Base-by-base conservation (phyloP, 2,888 invertebrate species). In the Xylota segnis region DNA sequence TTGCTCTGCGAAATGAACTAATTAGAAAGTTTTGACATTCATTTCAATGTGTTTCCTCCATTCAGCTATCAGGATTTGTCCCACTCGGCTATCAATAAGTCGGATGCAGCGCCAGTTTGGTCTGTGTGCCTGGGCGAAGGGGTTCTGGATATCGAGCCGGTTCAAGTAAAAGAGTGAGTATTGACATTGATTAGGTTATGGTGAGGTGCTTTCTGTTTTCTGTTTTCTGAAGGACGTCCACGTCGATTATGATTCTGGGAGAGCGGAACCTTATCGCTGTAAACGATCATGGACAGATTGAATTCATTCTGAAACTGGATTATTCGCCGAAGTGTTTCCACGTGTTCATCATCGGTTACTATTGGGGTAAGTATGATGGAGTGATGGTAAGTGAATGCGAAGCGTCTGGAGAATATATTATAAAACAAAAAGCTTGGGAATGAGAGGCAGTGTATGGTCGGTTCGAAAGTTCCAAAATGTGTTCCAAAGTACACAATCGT, bases 261-360 rank as follows among this genome's bases (percentile, higher is more conserved):
- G 98, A 98, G 92, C 94, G 96, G 88, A 96, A 96, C 92, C 93
- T 98, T 14, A 97, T 95, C 89, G 96, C 96, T 90, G 93, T 97
- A 87, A 95, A 94, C 88, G 97, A 97, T 89, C 95, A 94, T 89
- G 98, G 98, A 7, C 94, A 95, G 70, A 92, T 98, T 88, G 95
- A 95, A 89, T 97, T 95, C 90, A 96, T 96, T 93, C 96, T 97
- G 89, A 96, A 96, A 90, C 94, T 98, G 87, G 97, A 98, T 89
- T 98, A 95, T 92, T 95, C 95, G 83, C 96, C 98, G 0, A 93
- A 95, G 86, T 96, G 96, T 90, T 96, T 96, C 90, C 93, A 93
- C 89, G 94, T 95, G 7, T 97, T 96, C 90, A 93, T 95, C 7
- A 94, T 95, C 88, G 96, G 95, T 88, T 95, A 94, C 93, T 95